These are phyloP conservation scores for Notospermus geniculatus DNA, from an alignment of 1,140 invertebrate genomes.

Conservation along the genomic window DNA sequence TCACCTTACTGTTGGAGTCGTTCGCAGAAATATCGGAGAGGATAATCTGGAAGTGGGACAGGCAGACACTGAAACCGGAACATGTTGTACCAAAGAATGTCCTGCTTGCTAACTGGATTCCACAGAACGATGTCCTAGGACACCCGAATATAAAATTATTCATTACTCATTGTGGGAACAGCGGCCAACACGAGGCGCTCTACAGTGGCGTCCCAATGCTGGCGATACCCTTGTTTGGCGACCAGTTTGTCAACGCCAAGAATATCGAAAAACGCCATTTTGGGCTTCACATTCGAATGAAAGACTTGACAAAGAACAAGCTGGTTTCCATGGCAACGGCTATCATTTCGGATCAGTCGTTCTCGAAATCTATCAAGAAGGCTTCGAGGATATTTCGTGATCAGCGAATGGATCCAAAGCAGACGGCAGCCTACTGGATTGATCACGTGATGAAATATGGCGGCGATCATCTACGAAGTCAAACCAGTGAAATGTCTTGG, in stretches of 20 bases:
- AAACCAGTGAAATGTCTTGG: conserved; percentile 29
- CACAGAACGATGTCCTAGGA: conserved; percentile 58
- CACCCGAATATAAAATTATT: conserved; percentile 32
- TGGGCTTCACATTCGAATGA: conserved; percentile 22
- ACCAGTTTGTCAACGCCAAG: conserved; percentile 24
- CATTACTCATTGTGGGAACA: conserved; percentile 37
- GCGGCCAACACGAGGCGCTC: conserved; percentile 31
- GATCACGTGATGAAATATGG: conserved; percentile 38
- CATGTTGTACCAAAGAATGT: not conserved
- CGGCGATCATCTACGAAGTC: conserved; percentile 28
- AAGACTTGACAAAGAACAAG: conserved; percentile 10
- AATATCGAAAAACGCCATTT: conserved; percentile 16
- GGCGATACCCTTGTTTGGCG: conserved; percentile 20
- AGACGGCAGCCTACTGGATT: conserved; percentile 32
- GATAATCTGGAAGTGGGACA: too few relatives aligned
- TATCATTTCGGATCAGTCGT: conserved; percentile 23
- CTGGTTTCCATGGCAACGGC: conserved; percentile 19
- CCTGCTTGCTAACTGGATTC: conserved; percentile 62
- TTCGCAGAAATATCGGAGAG: too few relatives aligned
- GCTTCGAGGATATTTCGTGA: conserved; percentile 32
- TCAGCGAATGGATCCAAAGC: conserved; percentile 22
- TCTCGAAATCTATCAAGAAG: conserved; percentile 24
- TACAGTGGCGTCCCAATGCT: conserved; percentile 34
- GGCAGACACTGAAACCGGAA: too few relatives aligned
- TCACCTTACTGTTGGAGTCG: too few relatives aligned